phyloP scores from a whole-genome alignment of 2,797 vertebrate genomes.

The Pitangus sulphuratus region DNA sequence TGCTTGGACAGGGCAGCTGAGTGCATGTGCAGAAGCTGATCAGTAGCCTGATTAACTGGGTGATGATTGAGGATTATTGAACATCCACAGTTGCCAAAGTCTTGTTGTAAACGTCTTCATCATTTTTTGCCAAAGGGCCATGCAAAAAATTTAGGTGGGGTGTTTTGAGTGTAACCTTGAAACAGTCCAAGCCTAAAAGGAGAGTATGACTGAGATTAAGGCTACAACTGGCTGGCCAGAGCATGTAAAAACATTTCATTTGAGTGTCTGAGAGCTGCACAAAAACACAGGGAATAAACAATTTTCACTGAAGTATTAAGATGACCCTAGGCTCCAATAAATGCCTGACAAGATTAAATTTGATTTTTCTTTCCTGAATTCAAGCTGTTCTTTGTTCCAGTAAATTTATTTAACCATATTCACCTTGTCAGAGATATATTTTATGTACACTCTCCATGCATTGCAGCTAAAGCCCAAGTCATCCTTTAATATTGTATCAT shows the following conservation, averaged over 20 bases:
- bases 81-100: not conserved
- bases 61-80: not conserved
- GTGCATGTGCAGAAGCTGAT: not conserved
- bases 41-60: not conserved
- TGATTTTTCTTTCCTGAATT: not conserved
- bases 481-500: not conserved
- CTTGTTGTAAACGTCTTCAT: not conserved
- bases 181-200: not conserved
- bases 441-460: not conserved
- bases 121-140: not conserved
- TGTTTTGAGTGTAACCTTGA: not conserved
- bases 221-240: not conserved
- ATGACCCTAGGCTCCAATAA: not conserved
- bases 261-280: not conserved
- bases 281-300: not conserved
- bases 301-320: not conserved
- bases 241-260: not conserved
- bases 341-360: not conserved
- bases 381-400: not conserved
- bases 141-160: not conserved
- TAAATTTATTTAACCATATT: conserved; percentile 1
- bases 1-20: not conserved
- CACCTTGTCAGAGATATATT: not conserved
- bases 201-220: not conserved
- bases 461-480: not conserved